Conservation (phyloP, 2,113 vertebrate species). For the Catharus minimus region DNA sequence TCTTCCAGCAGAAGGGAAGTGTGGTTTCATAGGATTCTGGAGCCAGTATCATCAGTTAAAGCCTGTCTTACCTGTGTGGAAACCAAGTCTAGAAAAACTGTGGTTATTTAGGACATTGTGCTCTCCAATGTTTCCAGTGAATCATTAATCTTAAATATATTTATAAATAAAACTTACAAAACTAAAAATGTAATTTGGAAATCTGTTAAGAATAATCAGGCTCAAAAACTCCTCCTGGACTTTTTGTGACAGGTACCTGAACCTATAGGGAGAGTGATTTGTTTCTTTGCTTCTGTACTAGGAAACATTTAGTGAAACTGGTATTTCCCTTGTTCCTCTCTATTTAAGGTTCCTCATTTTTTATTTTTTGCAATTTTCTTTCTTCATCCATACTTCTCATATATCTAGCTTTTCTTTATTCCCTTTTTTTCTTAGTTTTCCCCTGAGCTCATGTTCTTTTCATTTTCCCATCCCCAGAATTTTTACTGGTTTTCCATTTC, state of each 20-base stretch:
- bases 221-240: slow-evolving; percentile 1
- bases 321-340: slow-evolving; percentile 15
- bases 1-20: not conserved
- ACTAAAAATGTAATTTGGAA: slow-evolving; percentile 13
- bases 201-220: slow-evolving; percentile 33
- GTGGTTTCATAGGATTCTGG: not conserved
- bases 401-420: not conserved
- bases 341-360: not conserved
- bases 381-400: not conserved
- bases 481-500: not conserved
- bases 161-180: slow-evolving; percentile 22
- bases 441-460: not conserved
- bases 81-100: not conserved
- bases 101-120: not conserved
- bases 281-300: not conserved
- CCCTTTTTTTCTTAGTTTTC: not conserved
- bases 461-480: not conserved
- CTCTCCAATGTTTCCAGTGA: not conserved
- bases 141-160: not conserved
- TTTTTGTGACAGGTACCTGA: not conserved
- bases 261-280: not conserved
- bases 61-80: not conserved
- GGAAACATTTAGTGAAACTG: not conserved
- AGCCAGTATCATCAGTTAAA: not conserved
- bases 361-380: not conserved